A percentile compares a stretch with the other conserved stretches of the same genome.
phyloP scores from a whole-genome alignment of 64 coral and sea anemone genomes.

The Pocillopora damicornis region DNA sequence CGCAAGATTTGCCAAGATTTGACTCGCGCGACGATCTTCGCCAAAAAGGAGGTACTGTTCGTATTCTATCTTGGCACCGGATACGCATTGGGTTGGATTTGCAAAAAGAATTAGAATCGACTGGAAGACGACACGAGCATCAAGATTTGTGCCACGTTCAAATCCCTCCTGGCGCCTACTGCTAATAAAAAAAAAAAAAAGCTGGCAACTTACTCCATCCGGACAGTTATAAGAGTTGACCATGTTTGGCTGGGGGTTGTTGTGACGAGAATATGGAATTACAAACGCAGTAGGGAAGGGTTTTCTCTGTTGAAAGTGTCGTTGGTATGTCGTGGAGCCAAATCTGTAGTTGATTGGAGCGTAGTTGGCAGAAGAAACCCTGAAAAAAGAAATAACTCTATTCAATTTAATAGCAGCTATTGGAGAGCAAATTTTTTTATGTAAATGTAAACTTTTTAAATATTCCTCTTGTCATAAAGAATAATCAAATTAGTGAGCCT shows the following conservation, averaged over 20 bases:
- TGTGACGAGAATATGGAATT: constrained; percentile 86
- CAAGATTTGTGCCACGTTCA: neutral
- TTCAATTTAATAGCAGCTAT: neutral
- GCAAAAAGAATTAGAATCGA: no score
- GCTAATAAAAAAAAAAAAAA: neutral
- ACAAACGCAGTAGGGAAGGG: constrained; percentile 76
- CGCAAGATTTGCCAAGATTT: no score
- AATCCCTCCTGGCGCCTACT: neutral
- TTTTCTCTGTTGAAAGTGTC: constrained; percentile 67
- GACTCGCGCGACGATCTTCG: no score
- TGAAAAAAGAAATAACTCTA: neutral
- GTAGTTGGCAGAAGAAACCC: constrained; percentile 71
- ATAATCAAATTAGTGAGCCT: no score
- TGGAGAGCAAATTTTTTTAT: no score
- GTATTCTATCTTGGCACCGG: no score
- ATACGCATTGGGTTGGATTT: no score
- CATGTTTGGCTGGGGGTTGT: constrained; percentile 84
- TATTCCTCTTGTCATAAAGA: no score
- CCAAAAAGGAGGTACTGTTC: no score
- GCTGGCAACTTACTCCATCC: constrained; percentile 45
- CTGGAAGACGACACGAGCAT: no score
- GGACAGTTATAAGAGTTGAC: constrained; percentile 74
- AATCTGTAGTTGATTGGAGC: constrained; percentile 72
- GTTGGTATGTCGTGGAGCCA: constrained; percentile 69
- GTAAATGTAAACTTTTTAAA: no score